Base-by-base conservation (phyloP, 2,797 vertebrate species). In the Antennarius maculatus region DNA sequence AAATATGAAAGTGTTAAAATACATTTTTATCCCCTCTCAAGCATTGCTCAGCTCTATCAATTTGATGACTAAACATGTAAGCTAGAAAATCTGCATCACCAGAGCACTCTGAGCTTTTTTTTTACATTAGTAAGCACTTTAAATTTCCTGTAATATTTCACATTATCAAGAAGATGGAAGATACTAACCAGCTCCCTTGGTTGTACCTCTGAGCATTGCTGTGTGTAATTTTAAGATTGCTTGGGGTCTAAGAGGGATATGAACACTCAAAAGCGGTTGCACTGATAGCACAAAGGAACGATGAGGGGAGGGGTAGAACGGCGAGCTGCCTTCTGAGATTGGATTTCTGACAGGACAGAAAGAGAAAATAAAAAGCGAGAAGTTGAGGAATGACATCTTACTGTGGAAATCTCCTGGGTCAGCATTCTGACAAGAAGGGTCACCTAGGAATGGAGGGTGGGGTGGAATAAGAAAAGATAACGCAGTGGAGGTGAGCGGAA, bases 1-100 rank as follows among this genome's bases (percentile, higher is more conserved):
- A 72, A 81, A 82, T 81, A 14, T 70, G 57, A 79, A 82, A 82
- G 77, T 75, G 73, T 83, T 81, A 79, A 82, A 63, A 58, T 72
- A 12, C 9, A 4, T 41, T 41, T 79, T 82, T 70, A 85, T 80
- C 66, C 76, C 31, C 69, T 79, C 67, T 48, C 43, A 78, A 74
- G 81, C 47, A 15, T 74, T 76, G 49, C 63, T 76, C 54, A 64
- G 60, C 61, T 69, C 63, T 67, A 85, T 85, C 83, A 86, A 60
- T 81, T 74, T 80, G 74, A 81, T 67, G 73, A 71, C 49, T 56
- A 39, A 60, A 64, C 16, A 49, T 29, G 16, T 28, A 64, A 63
- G 42, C 65, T 64, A 34, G 62, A 71, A 69, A 47, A 45, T 76
- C 50, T 55, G 34, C 34, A 52, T 17, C 11, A 59, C 59, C 43